Base-by-base conservation (phyloP, 37 sponge, comb jelly and placozoan genomes). In the Mnemiopsis leidyi region DNA sequence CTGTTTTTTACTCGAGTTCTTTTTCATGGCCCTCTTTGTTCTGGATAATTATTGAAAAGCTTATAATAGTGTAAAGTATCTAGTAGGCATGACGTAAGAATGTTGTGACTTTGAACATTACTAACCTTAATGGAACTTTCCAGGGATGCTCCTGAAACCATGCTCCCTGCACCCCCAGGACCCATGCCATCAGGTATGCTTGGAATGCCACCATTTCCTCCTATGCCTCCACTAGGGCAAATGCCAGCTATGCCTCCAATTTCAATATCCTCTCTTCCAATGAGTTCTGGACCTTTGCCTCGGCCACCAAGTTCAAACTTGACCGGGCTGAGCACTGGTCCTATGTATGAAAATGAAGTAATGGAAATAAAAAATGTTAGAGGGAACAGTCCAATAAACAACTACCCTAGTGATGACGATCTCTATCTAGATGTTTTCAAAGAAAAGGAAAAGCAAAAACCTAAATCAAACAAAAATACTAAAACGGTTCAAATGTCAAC, bases 241-340 rank as follows among this genome's bases (percentile, higher is more conserved):
- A 85, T 85, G 90, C 90, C 90, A 85, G 28, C 90, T n/a, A 28
- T 85, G 29, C 90, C 90, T 3, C 90, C 79, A 77, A 32, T 28
- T 26, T 36, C 79, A 34, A 48, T 48, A 13, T 13, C 13, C 61
- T 13, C 5, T 5, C 5, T 48, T 5, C 61, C 61, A 18, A 48
- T 48, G 61, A 48, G 61, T 13, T 5, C 61, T 48, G 61, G 9
- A 48, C 61, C 61, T 48, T 48, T 48, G 61, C 5, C 13, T 48
- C 5, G 5, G 61, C 61, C 61, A 48, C 9, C 61, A 48, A 48
- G 13, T 48, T 13, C 61, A 48, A 5, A 5, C n/a, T n/a, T n/a
- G n/a, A n/a, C n/a, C n/a, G n/a, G n/a, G 61, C 13, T 48, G 9
- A 48, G 13, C 61, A 5, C 61, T 48, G 61, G 5, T 18, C 13